Percentiles rank a stretch among this genome's conserved stretches.
Conservation (phyloP, 2,113 vertebrate genomes). For the Eclectus roratus region DNA sequence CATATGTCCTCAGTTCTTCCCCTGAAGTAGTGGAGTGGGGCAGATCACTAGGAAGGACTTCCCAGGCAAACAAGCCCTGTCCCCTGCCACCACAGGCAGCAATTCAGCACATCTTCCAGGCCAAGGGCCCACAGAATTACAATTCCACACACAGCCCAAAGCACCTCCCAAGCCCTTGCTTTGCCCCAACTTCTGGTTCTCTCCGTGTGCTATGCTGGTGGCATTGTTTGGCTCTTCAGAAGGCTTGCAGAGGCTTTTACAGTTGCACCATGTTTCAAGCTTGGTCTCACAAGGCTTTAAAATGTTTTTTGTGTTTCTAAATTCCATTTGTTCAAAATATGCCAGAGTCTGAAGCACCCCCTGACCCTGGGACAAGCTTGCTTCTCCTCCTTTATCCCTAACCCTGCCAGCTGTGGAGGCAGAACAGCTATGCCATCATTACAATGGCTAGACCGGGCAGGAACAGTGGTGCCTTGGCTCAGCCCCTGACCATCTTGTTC, state of each 20-base stretch:
- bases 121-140: background rate
- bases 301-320: background rate
- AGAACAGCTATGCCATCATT: background rate
- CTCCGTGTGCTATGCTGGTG: background rate
- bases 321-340: background rate
- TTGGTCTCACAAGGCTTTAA: background rate
- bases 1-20: background rate
- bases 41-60: background rate
- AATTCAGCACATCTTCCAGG: background rate
- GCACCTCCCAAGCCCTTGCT: background rate
- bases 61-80: background rate
- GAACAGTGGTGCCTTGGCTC: background rate
- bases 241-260: background rate
- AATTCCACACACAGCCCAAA: background rate
- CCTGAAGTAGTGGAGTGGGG: background rate
- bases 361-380: background rate
- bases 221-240: background rate
- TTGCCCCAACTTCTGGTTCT: rapidly evolving
- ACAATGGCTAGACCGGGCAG: background rate
- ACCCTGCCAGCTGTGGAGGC: background rate
- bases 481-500: background rate
- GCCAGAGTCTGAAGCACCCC: background rate
- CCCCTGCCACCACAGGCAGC: background rate
- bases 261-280: background rate
- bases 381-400: background rate